A percentile compares a stretch with the other conserved stretches of the same genome.
These are phyloP conservation scores for Anser brachyrhynchus DNA, from an alignment of 2,113 vertebrate genomes.

Conservation along the genomic window DNA sequence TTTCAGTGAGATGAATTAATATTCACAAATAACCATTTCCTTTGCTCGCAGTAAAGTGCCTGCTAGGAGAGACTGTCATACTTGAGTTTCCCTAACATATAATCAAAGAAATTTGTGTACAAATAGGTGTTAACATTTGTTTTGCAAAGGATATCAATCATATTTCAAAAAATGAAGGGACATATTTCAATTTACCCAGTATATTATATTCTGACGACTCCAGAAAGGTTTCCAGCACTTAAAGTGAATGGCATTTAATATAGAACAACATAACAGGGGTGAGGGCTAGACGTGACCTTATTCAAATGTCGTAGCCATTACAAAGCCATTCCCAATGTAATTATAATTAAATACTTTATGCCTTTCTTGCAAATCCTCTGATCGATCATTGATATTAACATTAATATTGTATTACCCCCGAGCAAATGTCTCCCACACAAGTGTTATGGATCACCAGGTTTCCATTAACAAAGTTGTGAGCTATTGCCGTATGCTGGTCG, in stretches of 20 bases:
- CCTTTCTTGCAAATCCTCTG: conserved; percentile 94
- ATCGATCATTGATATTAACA: conserved; percentile 93
- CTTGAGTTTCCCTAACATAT: neutral
- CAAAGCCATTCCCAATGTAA: conserved; percentile 79
- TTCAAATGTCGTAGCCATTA: conserved; percentile 90
- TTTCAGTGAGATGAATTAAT: neutral
- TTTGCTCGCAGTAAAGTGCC: neutral
- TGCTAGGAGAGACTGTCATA: neutral
- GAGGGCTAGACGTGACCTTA: conserved; percentile 94
- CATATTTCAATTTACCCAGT: conserved; percentile 94
- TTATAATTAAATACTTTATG: conserved; percentile 98
- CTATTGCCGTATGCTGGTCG: conserved; percentile 67
- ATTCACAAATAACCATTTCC: conserved; percentile 9
- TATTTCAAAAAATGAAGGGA: conserved; percentile 83
- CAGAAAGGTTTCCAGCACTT: conserved; percentile 85
- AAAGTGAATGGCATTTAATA: conserved; percentile 99
- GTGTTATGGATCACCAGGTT: conserved; percentile 95
- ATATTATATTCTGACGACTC: conserved; percentile 84
- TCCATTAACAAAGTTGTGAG: conserved; percentile 94
- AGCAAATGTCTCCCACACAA: conserved; percentile 86
- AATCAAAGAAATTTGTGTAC: conserved; percentile 58
- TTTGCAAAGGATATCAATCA: conserved; percentile 95
- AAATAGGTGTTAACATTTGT: conserved; percentile 79
- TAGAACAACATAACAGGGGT: conserved; percentile 90
- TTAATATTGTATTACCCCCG: conserved; percentile 88